phyloP scores from a whole-genome alignment of 1,140 invertebrate genomes.

The Brachystomella parvula region DNA sequence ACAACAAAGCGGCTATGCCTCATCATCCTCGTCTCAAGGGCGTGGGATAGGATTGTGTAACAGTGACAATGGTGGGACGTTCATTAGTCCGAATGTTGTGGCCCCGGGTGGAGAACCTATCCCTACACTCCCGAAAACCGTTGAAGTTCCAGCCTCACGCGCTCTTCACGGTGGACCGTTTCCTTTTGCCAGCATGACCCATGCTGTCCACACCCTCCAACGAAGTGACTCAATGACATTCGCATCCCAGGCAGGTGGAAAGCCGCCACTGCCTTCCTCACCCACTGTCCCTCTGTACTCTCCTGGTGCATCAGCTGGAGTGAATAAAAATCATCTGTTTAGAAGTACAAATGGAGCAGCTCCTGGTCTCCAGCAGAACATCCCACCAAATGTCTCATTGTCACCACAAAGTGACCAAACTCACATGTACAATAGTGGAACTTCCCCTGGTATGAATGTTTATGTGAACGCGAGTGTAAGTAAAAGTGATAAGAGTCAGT shows the following conservation, averaged over 20 bases:
- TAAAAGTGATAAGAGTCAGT: constrained; percentile 1
- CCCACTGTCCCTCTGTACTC: not conserved
- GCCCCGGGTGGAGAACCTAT: constrained; percentile 55
- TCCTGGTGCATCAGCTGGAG: not conserved
- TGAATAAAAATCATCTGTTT: not conserved
- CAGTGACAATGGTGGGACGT: not conserved
- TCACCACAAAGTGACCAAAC: not conserved
- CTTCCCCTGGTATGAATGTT: not conserved
- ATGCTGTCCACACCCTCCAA: constrained; percentile 57
- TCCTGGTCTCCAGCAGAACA: not conserved
- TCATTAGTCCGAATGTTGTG: constrained; percentile 59
- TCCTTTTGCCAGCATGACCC: constrained; percentile 83
- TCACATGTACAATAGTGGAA: not conserved
- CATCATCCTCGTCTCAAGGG: not conserved
- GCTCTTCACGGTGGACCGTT: constrained; percentile 50
- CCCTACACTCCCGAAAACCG: constrained; percentile 43
- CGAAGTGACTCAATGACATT: constrained; percentile 28
- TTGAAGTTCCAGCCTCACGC: constrained; percentile 13
- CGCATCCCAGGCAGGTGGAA: not conserved
- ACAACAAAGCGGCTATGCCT: not conserved
- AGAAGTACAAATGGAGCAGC: constrained; percentile 5
- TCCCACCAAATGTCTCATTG: not conserved
- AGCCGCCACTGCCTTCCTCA: not conserved
- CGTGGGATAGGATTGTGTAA: not conserved
- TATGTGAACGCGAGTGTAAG: not conserved